Conservation (phyloP, 2,797 vertebrate species). For the Zalophus californianus region DNA sequence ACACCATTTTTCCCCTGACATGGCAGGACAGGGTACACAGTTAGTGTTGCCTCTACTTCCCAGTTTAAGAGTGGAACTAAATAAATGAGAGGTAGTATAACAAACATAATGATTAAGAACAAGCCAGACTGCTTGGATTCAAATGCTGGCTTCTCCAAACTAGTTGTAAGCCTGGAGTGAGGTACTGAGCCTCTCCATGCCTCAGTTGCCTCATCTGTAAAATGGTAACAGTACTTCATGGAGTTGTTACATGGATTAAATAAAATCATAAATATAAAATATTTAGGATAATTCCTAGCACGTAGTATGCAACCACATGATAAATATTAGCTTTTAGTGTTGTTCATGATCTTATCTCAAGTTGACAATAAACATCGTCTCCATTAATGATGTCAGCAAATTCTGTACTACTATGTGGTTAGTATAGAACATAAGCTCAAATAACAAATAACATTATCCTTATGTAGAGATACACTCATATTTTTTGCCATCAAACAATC, state of each 20-base stretch:
- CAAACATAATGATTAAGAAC: not conserved
- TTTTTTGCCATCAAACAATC: conserved; percentile 6
- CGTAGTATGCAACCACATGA: not conserved
- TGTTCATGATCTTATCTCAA: conserved; percentile 44
- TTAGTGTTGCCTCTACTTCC: not conserved
- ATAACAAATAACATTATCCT: conserved; percentile 19
- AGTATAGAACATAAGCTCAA: conserved; percentile 17
- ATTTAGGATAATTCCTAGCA: not conserved
- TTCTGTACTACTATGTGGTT: not conserved
- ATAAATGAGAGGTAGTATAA: not conserved
- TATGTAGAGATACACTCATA: not conserved
- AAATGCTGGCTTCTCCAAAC: conserved; percentile 9
- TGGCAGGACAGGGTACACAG: not conserved
- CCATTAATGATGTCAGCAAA: not conserved
- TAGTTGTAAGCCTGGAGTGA: not conserved
- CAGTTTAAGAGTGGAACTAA: not conserved
- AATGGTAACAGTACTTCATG: not conserved
- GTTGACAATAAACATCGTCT: not conserved
- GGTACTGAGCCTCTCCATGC: not conserved
- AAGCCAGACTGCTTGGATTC: not conserved
- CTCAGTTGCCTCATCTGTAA: conserved; percentile 1
- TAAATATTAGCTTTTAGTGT: not conserved
- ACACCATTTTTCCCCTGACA: not conserved
- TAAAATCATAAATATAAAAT: not conserved
- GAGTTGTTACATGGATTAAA: not conserved